Conservation (phyloP, 2,888 invertebrate genomes). For the Troilus luridus region DNA sequence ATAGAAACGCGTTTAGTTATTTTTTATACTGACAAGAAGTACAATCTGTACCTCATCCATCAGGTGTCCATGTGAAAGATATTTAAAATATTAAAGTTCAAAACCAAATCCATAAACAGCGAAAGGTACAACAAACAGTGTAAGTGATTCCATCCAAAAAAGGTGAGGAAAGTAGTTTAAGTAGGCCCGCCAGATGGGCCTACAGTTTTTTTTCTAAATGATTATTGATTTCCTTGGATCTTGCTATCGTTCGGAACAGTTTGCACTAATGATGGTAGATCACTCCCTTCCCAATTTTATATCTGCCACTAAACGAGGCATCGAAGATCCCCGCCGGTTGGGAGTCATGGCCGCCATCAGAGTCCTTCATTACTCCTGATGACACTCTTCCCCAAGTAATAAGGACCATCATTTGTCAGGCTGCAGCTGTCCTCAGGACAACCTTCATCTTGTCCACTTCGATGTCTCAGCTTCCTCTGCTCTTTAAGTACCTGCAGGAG, state of each 20-base stretch:
- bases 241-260: neutral
- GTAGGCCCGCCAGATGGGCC: too few species aligned
- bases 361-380: neutral
- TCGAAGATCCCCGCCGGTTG: neutral
- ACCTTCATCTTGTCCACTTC: neutral
- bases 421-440: neutral
- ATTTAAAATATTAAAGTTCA: too few species aligned
- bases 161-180: too few species aligned
- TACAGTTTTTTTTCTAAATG: too few species aligned
- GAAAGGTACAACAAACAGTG: too few species aligned
- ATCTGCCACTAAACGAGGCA: neutral
- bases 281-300: neutral
- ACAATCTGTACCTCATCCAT: too few species aligned
- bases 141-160: too few species aligned
- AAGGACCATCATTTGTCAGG: slow-evolving; percentile 15
- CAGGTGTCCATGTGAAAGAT: too few species aligned
- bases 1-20: too few species aligned
- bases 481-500: too few species aligned
- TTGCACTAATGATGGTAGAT: neutral
- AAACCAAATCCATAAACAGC: too few species aligned
- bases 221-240: neutral
- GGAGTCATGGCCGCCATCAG: neutral
- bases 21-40: too few species aligned
- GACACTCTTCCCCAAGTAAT: slow-evolving; percentile 4
- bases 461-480: neutral